Conservation (phyloP, 2,797 vertebrate species). For the Peromyscus nudipes region DNA sequence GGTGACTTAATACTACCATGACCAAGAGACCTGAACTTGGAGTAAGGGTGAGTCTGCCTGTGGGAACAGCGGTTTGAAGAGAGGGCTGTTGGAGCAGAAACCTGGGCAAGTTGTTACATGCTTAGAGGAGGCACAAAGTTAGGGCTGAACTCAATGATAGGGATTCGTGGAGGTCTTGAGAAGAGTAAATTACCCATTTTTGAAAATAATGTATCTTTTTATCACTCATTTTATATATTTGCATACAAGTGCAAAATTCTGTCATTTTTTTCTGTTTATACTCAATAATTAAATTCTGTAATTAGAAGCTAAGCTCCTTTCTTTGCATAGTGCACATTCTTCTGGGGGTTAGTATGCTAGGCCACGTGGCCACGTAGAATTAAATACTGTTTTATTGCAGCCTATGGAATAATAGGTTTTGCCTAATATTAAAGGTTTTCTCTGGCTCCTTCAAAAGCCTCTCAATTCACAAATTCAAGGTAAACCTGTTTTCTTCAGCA, state of each 20-base stretch:
- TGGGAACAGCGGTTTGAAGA: not conserved
- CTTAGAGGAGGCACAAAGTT: not conserved
- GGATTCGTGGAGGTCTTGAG: conserved; percentile 37
- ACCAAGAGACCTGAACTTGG: not conserved
- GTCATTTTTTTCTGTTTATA: conserved; percentile 64
- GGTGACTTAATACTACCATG: not conserved
- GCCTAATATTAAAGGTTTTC: conserved; percentile 83
- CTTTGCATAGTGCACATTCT: conserved; percentile 68
- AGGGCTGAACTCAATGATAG: not conserved
- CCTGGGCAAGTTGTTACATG: not conserved
- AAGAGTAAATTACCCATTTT: conserved; percentile 56
- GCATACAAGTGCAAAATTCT: conserved; percentile 44
- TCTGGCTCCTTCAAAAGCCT: conserved; percentile 80
- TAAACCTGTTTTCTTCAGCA: conserved; percentile 83
- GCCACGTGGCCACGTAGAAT: conserved; percentile 75
- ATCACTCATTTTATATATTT: conserved; percentile 68
- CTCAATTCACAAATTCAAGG: conserved; percentile 83
- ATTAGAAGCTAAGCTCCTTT: conserved; percentile 71
- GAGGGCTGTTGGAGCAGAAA: not conserved
- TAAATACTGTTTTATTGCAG: conserved; percentile 79
- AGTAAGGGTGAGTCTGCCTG: not conserved
- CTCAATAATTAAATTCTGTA: conserved; percentile 63
- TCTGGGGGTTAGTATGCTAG: conserved; percentile 63
- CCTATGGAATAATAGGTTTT: conserved; percentile 78
- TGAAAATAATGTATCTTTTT: conserved; percentile 59